phyloP scores from a whole-genome alignment of 2,113 vertebrate genomes.

The Neolamprologus longior region DNA sequence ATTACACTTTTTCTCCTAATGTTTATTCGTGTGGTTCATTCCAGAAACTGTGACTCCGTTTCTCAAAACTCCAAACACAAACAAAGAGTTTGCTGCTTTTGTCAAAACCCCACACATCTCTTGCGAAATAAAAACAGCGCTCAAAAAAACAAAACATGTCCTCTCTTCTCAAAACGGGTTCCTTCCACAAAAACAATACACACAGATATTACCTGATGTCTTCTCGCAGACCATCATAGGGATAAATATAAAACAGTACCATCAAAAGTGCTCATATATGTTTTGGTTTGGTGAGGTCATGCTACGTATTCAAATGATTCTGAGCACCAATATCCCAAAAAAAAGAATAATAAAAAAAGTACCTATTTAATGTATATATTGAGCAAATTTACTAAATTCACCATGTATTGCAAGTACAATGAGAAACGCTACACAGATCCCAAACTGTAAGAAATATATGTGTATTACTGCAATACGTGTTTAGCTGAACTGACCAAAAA shows the following conservation, averaged over 20 bases:
- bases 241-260: not conserved
- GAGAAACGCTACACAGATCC: not conserved
- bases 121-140: not conserved
- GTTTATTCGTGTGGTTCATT: no score
- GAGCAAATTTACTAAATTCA: not conserved
- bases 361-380: not conserved
- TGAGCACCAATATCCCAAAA: not conserved
- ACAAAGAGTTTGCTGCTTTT: not conserved
- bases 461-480: not conserved
- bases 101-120: not conserved
- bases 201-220: not conserved
- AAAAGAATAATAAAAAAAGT: not conserved
- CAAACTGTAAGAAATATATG: not conserved
- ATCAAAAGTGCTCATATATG: not conserved
- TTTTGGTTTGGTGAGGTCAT: not conserved
- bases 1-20: no score
- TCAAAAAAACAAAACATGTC: not conserved
- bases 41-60: no score
- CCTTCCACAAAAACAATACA: not conserved
- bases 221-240: not conserved
- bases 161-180: not conserved
- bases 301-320: not conserved
- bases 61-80: no score
- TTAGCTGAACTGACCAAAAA: not conserved
- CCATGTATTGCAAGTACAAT: not conserved